Evolutionary conservation across 2,797 vertebrate genomes (phyloP), one percentile per base, ranked within the genome.

Genomic region (Novumbra hubbsi): DNA sequence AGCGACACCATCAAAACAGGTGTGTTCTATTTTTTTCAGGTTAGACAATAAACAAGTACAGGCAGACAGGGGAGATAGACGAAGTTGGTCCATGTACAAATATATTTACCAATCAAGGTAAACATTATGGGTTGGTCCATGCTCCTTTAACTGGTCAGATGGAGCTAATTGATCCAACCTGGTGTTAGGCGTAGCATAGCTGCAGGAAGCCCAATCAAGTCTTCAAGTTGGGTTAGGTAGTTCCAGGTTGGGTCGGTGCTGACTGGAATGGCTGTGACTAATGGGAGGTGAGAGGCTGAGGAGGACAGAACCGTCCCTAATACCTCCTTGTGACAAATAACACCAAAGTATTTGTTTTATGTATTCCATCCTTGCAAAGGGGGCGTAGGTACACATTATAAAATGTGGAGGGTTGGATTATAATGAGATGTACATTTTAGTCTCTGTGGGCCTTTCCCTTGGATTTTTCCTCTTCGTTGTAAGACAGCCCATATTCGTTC

Each of bases 401-500:
- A 41, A 17, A 8, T 45, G 67, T 45, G 41, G 11, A 21, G 60
- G 1, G 17, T n/a, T 24, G 6, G 34, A 3, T 45, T 45, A 11
- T 14, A 45, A 45, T 11, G 12, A 45, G 41, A 12, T 1, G 41
- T 2, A 16, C 16, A 30, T n/a, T 50, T 92, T 92, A 97, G 73
- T 97, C 94, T 81, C 91, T 91, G 77, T 95, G 96, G 74, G 86
- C 17, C 73, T 97, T 99, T 85, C 79, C 90, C 87, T 91, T 93
- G 21, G 94, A 90, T 74, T 94, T 92, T 77, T 65, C 63, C 2
- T 65, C 63, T 28, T 98, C 96, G 74, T 98, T 96, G 0, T 97
- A 99, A 0, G 94, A 98, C 87, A 98, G 94, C 73, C 98, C 97
- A 1, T 96, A 99, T 81, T 99, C 98, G 12, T 99, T 99, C 66